Conservation (phyloP, 2,113 vertebrate genomes). For the Galemys pyrenaicus region DNA sequence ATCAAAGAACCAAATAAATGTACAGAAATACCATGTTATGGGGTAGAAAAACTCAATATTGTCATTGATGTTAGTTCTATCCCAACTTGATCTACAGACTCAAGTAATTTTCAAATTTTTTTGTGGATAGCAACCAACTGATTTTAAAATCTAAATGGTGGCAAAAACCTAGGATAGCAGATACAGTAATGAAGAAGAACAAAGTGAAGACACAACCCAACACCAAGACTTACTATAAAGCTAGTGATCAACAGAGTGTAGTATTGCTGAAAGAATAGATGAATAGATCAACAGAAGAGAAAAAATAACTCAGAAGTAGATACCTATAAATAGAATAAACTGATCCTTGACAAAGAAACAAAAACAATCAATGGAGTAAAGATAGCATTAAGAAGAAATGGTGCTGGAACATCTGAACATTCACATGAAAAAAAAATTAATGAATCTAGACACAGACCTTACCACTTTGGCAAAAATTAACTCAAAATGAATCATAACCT, state of each 20-base stretch:
- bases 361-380: constrained; percentile 2
- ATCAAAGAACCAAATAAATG: constrained; percentile 17
- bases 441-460: not conserved
- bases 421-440: not conserved
- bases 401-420: not conserved
- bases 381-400: not conserved
- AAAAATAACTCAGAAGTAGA: not conserved
- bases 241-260: not conserved
- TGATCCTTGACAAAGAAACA: not conserved
- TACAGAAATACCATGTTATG: not conserved
- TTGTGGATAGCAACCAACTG: not conserved
- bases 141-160: not conserved
- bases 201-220: not conserved
- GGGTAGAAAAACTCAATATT: not conserved
- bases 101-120: too few species aligned
- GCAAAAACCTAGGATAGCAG: not conserved
- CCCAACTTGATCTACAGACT: not conserved
- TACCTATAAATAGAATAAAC: not conserved
- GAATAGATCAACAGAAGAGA: not conserved
- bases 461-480: not conserved
- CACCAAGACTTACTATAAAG: constrained; percentile 20
- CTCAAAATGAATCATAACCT: not conserved
- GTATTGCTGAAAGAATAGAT: not conserved
- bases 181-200: constrained; percentile 2
- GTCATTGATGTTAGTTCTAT: too few species aligned